Conservation (phyloP, 2,888 invertebrate species). For the Spatulosminthurus flaviceps region DNA sequence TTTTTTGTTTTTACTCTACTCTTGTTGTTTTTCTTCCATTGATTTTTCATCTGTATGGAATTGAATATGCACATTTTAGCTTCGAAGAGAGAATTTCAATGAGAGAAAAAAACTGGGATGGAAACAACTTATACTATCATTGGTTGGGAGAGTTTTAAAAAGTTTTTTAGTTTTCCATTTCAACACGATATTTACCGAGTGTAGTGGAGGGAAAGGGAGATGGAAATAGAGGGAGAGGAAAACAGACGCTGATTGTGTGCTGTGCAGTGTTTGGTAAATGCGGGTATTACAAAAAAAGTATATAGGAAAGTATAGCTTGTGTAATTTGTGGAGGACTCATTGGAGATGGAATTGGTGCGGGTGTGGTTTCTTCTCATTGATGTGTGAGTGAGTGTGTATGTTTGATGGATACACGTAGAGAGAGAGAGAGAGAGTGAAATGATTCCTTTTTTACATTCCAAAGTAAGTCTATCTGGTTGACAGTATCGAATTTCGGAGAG, state of each 20-base stretch:
- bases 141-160: not conserved
- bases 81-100: too few relatives aligned
- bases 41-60: too few relatives aligned
- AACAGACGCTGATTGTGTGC: not conserved
- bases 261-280: constrained; percentile 3
- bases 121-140: too few relatives aligned
- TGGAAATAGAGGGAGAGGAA: too few relatives aligned
- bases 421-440: constrained; percentile 16
- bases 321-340: constrained; percentile 1
- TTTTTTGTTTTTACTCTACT: constrained; percentile 10
- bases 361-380: not conserved
- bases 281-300: constrained; percentile 1
- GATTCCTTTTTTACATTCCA: constrained; percentile 17
- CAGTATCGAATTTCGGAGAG: constrained; percentile 24
- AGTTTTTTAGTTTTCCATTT: constrained; percentile 10
- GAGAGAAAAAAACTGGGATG: not conserved
- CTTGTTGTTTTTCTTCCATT: not conserved
- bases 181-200: not conserved
- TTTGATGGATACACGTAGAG: too few relatives aligned
- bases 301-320: not conserved
- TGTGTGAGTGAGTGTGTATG: not conserved
- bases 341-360: not conserved
- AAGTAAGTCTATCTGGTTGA: constrained; percentile 20
- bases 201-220: not conserved
- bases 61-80: too few relatives aligned